A percentile compares a stretch with the other conserved stretches of the same genome.
Evolutionary conservation across 2,797 vertebrate genomes (phyloP).

Genomic region (Amniataba percoides): DNA sequence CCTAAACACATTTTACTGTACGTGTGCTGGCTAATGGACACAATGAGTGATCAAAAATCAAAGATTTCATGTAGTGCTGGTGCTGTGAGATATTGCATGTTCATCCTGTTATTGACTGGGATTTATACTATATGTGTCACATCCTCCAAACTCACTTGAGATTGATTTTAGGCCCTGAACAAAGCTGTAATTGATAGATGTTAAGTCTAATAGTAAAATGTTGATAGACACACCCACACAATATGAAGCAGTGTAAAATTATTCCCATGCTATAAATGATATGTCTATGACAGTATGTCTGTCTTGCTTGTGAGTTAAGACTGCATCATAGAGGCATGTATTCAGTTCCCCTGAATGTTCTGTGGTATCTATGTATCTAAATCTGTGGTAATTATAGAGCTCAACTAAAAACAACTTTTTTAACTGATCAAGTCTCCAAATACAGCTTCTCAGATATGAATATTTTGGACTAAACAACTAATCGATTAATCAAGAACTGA

Average conservation of each 20-base stretch:
- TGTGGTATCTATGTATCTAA: too few species aligned
- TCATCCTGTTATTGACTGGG: background rate
- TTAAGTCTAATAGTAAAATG: background rate
- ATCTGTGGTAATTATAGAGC: too few species aligned
- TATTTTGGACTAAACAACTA: too few species aligned
- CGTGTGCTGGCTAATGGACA: conserved; percentile 42
- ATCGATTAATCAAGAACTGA: too few species aligned
- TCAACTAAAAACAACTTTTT: too few species aligned
- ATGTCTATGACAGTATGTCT: too few species aligned
- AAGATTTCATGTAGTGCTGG: conserved; percentile 7
- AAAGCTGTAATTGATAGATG: background rate
- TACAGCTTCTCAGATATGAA: too few species aligned
- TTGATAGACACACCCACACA: background rate
- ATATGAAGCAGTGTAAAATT: background rate
- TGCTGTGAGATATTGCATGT: background rate
- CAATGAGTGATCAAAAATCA: conserved; percentile 31
- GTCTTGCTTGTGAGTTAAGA: too few species aligned
- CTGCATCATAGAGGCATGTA: background rate
- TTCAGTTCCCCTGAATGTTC: background rate
- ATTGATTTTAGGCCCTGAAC: background rate
- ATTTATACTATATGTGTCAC: background rate
- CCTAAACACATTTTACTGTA: conserved; percentile 44
- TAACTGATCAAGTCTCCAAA: too few species aligned
- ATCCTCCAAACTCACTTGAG: background rate
- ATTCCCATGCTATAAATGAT: background rate